A percentile compares a stretch with the other conserved stretches of the same genome.
Evolutionary conservation across 2,113 vertebrate species (phyloP).

Genomic region (Lophotis ruficrista): DNA sequence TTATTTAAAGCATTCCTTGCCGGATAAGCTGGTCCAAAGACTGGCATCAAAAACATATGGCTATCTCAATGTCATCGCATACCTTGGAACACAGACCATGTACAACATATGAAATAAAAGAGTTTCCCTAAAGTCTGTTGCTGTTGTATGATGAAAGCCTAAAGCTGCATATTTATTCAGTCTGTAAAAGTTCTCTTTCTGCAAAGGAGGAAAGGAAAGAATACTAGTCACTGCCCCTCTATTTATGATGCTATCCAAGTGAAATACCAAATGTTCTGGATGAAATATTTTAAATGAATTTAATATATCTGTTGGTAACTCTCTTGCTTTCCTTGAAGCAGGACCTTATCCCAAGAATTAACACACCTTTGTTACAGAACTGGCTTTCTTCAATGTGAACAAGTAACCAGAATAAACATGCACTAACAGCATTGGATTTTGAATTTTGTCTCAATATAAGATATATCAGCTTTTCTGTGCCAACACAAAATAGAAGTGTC

Average conservation of each 20-base stretch:
- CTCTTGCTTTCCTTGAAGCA: background rate
- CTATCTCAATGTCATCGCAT: background rate
- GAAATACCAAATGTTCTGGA: background rate
- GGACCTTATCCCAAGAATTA: background rate
- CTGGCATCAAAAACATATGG: background rate
- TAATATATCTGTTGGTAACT: background rate
- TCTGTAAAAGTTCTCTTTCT: background rate
- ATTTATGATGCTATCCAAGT: too few relatives aligned
- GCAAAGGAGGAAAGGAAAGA: background rate
- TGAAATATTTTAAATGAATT: background rate
- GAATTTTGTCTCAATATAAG: background rate
- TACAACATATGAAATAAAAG: background rate
- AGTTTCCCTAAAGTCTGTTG: background rate
- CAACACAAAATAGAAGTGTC: background rate
- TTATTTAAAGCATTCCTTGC: background rate
- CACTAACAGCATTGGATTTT: background rate
- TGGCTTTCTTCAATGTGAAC: background rate
- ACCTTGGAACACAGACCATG: background rate
- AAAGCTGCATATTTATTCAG: background rate
- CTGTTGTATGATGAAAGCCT: slow-evolving; percentile 14
- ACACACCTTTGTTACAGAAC: background rate
- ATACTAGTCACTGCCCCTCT: background rate
- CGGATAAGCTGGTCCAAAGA: background rate
- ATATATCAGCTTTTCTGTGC: background rate
- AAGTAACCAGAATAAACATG: background rate